Evolutionary conservation across 2,797 vertebrate species (phyloP).

Genomic region (Mallotus villosus): DNA sequence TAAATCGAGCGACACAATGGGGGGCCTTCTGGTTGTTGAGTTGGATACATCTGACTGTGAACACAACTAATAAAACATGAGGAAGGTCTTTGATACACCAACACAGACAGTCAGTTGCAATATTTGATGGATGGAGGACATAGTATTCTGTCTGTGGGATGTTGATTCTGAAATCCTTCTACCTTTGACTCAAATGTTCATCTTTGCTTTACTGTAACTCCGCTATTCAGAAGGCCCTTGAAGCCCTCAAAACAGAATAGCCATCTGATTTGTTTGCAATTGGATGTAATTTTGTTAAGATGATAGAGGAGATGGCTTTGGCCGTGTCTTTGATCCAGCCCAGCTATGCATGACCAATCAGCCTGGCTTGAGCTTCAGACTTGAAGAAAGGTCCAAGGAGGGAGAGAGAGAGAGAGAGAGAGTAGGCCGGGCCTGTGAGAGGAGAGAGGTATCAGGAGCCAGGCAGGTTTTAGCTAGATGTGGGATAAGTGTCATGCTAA

Average conservation of each 20-base stretch:
- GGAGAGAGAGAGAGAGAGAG: too few species aligned
- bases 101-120: conserved; percentile 34
- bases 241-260: background rate
- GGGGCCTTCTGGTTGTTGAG: conserved; percentile 26
- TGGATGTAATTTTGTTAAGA: conserved; percentile 11
- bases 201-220: conserved; percentile 20
- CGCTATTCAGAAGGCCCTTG: conserved; percentile 19
- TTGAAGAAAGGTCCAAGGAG: conserved; percentile 38
- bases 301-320: conserved; percentile 27
- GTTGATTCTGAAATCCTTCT: conserved; percentile 6
- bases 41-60: conserved; percentile 55
- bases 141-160: conserved; percentile 22
- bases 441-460: conserved; percentile 54
- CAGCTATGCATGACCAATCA: conserved; percentile 40
- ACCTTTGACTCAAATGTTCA: conserved; percentile 6
- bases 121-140: conserved; percentile 32
- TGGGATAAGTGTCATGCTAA: conserved; percentile 63
- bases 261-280: conserved; percentile 28
- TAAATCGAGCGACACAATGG: conserved; percentile 55
- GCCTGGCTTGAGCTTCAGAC: conserved; percentile 32
- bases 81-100: conserved; percentile 50
- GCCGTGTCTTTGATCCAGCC: conserved; percentile 58
- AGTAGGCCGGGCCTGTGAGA: background rate
- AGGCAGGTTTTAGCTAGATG: conserved; percentile 64
- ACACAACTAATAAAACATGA: conserved; percentile 64